Percentiles rank a stretch among this genome's conserved stretches.
Conservation (phyloP, 2,797 vertebrate genomes). For the Arnoldichthys spilopterus region DNA sequence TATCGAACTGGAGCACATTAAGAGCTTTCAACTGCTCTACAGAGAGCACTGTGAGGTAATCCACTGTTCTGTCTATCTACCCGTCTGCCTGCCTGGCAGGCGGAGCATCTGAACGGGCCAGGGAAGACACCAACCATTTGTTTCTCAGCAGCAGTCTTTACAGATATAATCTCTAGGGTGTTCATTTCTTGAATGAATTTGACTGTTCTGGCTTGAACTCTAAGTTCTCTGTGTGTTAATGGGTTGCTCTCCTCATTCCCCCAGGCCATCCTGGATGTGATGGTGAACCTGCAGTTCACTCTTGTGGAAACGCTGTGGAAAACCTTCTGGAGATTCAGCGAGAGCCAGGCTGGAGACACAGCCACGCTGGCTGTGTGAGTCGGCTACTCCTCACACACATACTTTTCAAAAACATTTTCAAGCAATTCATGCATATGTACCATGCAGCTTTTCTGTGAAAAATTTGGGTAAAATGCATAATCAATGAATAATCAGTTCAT, state of each 20-base stretch:
- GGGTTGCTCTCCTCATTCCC: neutral
- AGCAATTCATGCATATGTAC: neutral
- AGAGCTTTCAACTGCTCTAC: slow-evolving; percentile 92
- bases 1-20: slow-evolving; percentile 86
- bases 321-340: slow-evolving; percentile 93
- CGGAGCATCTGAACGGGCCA: slow-evolving; percentile 1
- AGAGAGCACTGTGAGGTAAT: slow-evolving; percentile 95
- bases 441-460: neutral
- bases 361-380: slow-evolving; percentile 86
- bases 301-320: slow-evolving; percentile 95
- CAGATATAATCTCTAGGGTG: slow-evolving; percentile 6
- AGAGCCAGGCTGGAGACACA: slow-evolving; percentile 83
- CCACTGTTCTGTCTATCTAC: neutral
- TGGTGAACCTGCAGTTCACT: slow-evolving; percentile 94
- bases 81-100: slow-evolving; percentile 3
- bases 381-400: neutral
- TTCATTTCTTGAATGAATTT: slow-evolving; percentile 15
- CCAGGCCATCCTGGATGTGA: slow-evolving; percentile 93
- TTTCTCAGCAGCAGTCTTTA: slow-evolving; percentile 9
- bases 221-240: neutral
- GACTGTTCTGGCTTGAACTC: neutral
- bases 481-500: no score
- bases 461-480: neutral
- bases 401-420: neutral
- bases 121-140: slow-evolving; percentile 9